Base-by-base conservation (phyloP, 2,888 invertebrate genomes). In the Branchinecta sandiegonensis region DNA sequence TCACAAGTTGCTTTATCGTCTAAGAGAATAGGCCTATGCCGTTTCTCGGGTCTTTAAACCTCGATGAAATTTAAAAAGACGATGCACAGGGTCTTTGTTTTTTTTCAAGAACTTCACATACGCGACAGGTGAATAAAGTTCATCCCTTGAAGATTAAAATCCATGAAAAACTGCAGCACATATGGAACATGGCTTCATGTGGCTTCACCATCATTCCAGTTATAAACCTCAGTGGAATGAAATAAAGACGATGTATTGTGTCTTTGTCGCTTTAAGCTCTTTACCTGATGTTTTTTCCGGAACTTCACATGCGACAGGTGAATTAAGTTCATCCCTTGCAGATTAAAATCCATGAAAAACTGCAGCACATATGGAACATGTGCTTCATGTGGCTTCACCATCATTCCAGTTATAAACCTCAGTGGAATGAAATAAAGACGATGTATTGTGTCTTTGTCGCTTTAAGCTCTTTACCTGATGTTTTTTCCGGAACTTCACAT, bases 121-220 rank as follows among this genome's bases (percentile, higher is more conserved):
- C 23, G 79, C 73, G 77, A 73, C 73, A 94, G 80, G 77, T 90
- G 85, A 68, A 97, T 83, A 75, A 88, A 85, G 78, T 92, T 95
- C 99, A 99, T 99, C 23, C 97, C 97, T 80, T 94, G 94, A 64
- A 99, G 83, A 79, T 97, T 96, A 76, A 90, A 93, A 79, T 99
- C 97, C 73, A 99, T 95, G 81, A 97, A 91, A 77, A 97, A 94
- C 81, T 99, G 92, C 66, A 93, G 80, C 66, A 88, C 85, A 75
- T 88, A 97, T 65, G 94, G 91, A 69, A 97, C 85, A 79, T 97
- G 96, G 93, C 85, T 78, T 97, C 95, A 77, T 93, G 88, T 0
- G 95, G 91, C 79, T 96, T 95, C 74, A 90, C n/a, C n/a, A n/a
- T 23, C 23, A 23, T 2, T 23, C 4, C 2, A n/a, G n/a, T n/a